Base-by-base conservation (phyloP, 1,140 invertebrate species). In the Drosophila teissieri region DNA sequence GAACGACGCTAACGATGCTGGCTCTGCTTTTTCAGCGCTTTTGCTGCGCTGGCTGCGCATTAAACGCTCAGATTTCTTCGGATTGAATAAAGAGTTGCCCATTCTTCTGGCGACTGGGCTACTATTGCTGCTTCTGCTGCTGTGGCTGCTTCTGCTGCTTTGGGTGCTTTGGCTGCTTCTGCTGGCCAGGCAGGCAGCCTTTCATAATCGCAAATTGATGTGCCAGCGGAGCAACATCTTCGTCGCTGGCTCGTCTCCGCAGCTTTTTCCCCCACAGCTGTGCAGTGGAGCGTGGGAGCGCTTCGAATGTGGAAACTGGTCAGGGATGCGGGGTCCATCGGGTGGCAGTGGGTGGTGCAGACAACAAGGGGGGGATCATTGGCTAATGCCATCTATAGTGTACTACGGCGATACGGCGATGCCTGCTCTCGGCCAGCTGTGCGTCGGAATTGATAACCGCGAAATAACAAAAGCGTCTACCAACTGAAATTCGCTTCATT, bases 121-220 rank as follows among this genome's bases (percentile, higher is more conserved):
- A 11, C 14, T 45, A 10, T 40, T 44, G 51, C 46, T 45, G 54
- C 14, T 45, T 7, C 36, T 44, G 51, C 46, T 45, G 54, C 64
- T 69, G 54, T 45, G 67, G 77, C 22, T 60, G 68, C 19, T 46
- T 11, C 15, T 14, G 17, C 15, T 45, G 17, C 57, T 57, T 55
- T 36, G 37, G 42, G 22, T 54, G 72, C 55, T 74, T 70, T 45
- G 57, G 42, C 42, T 67, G 34, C 11, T 75, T 76, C 75, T 82
- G 75, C 78, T 58, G 82, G 83, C 82, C 79, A 88, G 82, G 82
- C 79, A 88, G 82, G 82, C 82, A 86, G 83, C 82, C 82, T 86
- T 86, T 86, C 82, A 86, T 86, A 88, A 86, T 86, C 82, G 83
- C 83, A 86, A 86, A 86, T 86, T 86, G 82, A 86, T 86, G 82